These are phyloP conservation scores for Poecilus cupreus DNA, from an alignment of 2,888 invertebrate genomes.

Conservation along the genomic window DNA sequence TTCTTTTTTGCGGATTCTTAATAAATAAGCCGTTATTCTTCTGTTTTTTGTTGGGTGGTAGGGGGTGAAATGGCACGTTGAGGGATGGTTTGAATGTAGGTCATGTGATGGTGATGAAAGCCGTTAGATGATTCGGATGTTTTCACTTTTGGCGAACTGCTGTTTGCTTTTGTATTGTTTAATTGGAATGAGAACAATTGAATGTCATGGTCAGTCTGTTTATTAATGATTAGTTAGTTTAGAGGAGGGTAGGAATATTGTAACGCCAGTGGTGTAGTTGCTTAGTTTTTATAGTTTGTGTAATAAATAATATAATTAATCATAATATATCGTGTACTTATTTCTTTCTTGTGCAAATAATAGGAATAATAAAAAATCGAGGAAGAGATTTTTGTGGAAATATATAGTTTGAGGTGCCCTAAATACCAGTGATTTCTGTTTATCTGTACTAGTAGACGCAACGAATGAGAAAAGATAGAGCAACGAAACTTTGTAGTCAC, in stretches of 20 bases:
- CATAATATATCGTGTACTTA: too few species aligned
- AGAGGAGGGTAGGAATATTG: not conserved
- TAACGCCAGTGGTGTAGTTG: not conserved
- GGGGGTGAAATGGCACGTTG: not conserved
- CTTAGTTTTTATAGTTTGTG: too few species aligned
- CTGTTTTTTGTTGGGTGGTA: not conserved
- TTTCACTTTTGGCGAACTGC: not conserved
- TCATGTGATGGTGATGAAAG: not conserved
- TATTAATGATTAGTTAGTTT: not conserved
- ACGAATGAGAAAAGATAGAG: too few species aligned
- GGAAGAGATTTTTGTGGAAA: too few species aligned
- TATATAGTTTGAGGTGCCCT: too few species aligned
- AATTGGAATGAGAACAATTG: not conserved
- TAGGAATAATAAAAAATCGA: too few species aligned
- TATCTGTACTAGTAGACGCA: too few species aligned
- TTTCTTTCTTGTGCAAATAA: too few species aligned
- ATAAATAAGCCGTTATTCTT: not conserved
- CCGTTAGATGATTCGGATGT: not conserved
- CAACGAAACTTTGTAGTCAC: too few species aligned
- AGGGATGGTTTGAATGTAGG: not conserved
- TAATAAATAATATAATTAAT: too few species aligned
- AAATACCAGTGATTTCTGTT: too few species aligned
- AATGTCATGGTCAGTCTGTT: not conserved
- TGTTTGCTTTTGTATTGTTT: constrained; percentile 12
- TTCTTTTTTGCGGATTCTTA: constrained; percentile 1